phyloP scores from a whole-genome alignment of 2,888 invertebrate genomes.

The Andrena bucephala region DNA sequence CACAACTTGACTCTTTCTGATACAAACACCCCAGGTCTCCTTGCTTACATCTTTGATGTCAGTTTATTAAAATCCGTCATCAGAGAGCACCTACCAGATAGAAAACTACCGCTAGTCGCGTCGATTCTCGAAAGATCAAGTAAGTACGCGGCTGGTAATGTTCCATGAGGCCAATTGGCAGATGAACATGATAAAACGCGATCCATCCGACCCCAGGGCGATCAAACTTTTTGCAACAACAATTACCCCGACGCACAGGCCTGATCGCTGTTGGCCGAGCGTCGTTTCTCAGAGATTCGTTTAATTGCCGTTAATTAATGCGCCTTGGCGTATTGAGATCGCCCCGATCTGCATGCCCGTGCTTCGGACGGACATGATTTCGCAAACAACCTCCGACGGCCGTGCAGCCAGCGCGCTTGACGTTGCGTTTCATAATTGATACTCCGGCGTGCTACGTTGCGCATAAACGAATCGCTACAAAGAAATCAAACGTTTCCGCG shows the following conservation, averaged over 20 bases:
- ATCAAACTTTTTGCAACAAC: slow-evolving; percentile 33
- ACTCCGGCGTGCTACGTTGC: slow-evolving; percentile 9
- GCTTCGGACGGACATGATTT: slow-evolving; percentile 18
- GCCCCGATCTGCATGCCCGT: slow-evolving; percentile 36
- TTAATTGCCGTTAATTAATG: slow-evolving; percentile 50
- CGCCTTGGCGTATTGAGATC: slow-evolving; percentile 29
- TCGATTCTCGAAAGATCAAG: slow-evolving; percentile 22
- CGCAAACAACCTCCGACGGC: slow-evolving; percentile 10
- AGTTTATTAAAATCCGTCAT: neutral
- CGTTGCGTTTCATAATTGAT: slow-evolving; percentile 31
- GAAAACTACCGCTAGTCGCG: neutral
- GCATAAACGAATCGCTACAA: slow-evolving; percentile 19
- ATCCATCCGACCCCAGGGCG: slow-evolving; percentile 17
- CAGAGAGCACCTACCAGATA: neutral
- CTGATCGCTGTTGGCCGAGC: slow-evolving; percentile 11
- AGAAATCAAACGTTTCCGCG: slow-evolving; percentile 51
- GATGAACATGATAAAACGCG: slow-evolving; percentile 22
- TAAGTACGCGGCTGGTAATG: neutral
- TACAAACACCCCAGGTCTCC: too few relatives aligned
- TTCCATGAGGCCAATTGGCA: slow-evolving; percentile 16
- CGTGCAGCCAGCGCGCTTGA: neutral
- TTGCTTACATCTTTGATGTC: neutral
- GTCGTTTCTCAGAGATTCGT: slow-evolving; percentile 37
- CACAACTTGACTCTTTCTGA: too few relatives aligned
- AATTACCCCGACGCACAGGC: slow-evolving; percentile 30